Conservation (phyloP, 2,888 invertebrate species). For the Pedicia rivosa region DNA sequence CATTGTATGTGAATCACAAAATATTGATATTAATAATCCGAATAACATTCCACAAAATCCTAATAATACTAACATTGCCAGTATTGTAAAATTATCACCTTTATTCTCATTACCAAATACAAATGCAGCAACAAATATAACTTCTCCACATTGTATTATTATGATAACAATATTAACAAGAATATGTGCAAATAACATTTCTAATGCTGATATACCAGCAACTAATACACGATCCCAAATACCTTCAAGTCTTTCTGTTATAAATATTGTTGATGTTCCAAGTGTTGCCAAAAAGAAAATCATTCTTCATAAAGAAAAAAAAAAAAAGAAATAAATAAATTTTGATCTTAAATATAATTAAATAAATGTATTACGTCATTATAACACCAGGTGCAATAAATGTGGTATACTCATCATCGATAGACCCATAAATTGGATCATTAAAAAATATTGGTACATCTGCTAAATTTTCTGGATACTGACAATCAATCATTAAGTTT, state of each 20-base stretch:
- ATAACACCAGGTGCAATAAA: slow-evolving; percentile 78
- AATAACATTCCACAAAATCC: slow-evolving; percentile 77
- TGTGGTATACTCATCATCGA: slow-evolving; percentile 51
- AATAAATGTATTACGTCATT: slow-evolving; percentile 40
- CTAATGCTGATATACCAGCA: slow-evolving; percentile 59
- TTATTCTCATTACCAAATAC: slow-evolving; percentile 29
- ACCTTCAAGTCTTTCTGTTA: slow-evolving; percentile 65
- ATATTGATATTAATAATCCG: slow-evolving; percentile 65
- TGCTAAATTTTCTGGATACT: slow-evolving; percentile 38
- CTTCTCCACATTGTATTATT: slow-evolving; percentile 44
- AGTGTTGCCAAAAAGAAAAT: slow-evolving; percentile 74
- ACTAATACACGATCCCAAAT: slow-evolving; percentile 77
- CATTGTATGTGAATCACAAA: slow-evolving; percentile 60
- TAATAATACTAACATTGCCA: slow-evolving; percentile 47
- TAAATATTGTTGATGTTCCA: slow-evolving; percentile 67
- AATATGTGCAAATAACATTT: slow-evolving; percentile 70
- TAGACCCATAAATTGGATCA: slow-evolving; percentile 51
- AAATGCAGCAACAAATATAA: slow-evolving; percentile 28
- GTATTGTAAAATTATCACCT: slow-evolving; percentile 34
- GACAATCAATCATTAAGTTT: slow-evolving; percentile 45
- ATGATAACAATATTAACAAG: slow-evolving; percentile 58
- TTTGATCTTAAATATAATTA: not conserved
- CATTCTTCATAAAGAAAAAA: slow-evolving; percentile 38
- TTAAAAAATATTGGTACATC: slow-evolving; percentile 48
- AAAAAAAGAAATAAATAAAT: too few relatives aligned